These are phyloP conservation scores for Myotis myotis DNA, from an alignment of 2,797 vertebrate species.

Conservation along the genomic window DNA sequence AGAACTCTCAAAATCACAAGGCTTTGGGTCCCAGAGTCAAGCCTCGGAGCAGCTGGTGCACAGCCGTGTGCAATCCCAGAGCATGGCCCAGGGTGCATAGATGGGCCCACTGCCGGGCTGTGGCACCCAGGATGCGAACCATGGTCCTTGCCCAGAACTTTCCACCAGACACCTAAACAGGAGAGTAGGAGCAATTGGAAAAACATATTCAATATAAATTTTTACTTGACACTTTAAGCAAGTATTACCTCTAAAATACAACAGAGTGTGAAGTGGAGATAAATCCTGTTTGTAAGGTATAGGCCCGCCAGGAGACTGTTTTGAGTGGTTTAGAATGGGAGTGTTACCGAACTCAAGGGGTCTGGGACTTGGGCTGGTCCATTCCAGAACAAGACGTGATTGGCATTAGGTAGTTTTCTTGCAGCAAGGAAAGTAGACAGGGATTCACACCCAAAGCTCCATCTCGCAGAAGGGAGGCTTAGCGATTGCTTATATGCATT, in stretches of 20 bases:
- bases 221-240: neutral
- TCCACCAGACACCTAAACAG: neutral
- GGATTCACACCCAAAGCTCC: neutral
- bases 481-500: neutral
- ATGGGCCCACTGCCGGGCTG: accelerated
- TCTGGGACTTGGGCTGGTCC: neutral
- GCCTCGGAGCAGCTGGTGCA: neutral
- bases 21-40: neutral
- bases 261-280: neutral
- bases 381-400: neutral
- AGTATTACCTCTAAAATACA: neutral
- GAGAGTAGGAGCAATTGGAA: neutral
- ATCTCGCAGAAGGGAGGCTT: neutral
- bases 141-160: neutral
- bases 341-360: neutral
- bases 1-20: neutral
- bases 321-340: neutral
- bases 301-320: neutral
- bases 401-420: neutral
- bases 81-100: accelerated
- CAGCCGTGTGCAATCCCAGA: accelerated
- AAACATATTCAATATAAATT: neutral
- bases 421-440: neutral
- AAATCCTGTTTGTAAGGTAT: neutral
- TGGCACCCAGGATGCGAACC: accelerated